phyloP scores from a whole-genome alignment of 2,797 vertebrate species.

The Pampus argenteus region DNA sequence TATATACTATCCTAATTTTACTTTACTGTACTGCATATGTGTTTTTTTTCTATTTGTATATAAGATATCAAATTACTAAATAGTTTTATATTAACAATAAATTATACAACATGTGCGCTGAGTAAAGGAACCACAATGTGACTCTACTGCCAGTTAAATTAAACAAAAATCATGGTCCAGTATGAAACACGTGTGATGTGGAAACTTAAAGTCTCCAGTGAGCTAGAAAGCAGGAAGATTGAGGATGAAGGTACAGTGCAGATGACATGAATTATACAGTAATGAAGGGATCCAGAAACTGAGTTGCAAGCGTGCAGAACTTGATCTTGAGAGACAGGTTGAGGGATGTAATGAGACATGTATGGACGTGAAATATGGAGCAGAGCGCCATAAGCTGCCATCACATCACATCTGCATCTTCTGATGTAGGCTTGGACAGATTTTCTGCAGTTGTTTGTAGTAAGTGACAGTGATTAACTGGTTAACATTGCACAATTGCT shows the following conservation, averaged over 20 bases:
- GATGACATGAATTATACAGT: not conserved
- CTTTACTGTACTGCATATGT: not conserved
- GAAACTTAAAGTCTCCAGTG: no score
- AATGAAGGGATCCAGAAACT: not conserved
- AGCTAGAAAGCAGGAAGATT: no score
- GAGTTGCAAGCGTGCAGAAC: not conserved
- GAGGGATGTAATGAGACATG: not conserved
- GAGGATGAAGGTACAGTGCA: not conserved
- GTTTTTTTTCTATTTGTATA: not conserved
- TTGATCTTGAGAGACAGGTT: not conserved
- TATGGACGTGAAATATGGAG: not conserved
- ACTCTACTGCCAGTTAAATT: not conserved
- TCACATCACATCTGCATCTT: not conserved
- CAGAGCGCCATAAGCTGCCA: not conserved
- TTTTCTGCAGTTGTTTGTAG: not conserved
- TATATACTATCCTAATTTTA: not conserved
- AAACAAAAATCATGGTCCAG: no score
- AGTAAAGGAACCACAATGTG: no score
- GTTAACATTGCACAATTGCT: conserved; percentile 36
- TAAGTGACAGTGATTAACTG: conserved; percentile 50
- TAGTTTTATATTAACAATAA: not conserved
- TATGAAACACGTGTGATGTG: no score
- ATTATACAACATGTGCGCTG: not conserved
- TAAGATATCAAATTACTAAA: not conserved
- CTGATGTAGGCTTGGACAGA: not conserved